Evolutionary conservation across 64 coral and sea anemone species (phyloP), one percentile per base, ranked within the genome.

Genomic region (Hydrozoanthus tunicans): DNA sequence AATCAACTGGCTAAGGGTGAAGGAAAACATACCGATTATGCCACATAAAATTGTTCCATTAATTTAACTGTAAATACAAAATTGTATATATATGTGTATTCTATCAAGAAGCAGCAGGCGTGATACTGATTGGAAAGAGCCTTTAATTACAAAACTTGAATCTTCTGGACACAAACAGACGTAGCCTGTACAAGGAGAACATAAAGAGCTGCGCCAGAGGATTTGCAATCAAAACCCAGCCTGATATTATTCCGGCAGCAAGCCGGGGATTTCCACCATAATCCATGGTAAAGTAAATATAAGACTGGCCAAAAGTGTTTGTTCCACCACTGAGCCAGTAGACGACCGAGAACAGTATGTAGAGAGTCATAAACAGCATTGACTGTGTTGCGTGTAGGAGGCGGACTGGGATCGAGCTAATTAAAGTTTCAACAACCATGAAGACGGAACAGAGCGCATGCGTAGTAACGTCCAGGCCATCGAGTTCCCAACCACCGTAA

Each of bases 361-460:
- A 96, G 15, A 93, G 0, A 43, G 62, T 27, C 59, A 81, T 89
- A 93, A 86, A 96, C 56, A 93, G 57, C 56, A 81, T 64, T 6
- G 94, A 77, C 51, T 96, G 90, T 3, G 90, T 52, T 1, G 90
- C 73, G 27, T 96, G 94, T 7, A 96, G 58, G 73, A 96, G 26
- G 9, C 60, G 86, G 24, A 93, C 69, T 69, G 94, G 94, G 7
- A 96, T 77, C 55, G 80, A 81, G 63, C 94, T 93, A 24, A 93
- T 17, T 51, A 79, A 74, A 17, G 64, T 85, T 79, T 93, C 94
- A 11, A 57, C 9, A 14, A 96, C n/a, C 86, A 96, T 96, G 66
- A 93, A 96, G 13, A 85, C 73, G 14, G 94, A 91, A 75, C 93
- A 93, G 9, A 96, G 66, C 65, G 90, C 27, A 77, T 96, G 94